Base-by-base conservation (phyloP, 1,140 invertebrate species). In the Reticulitermes speratus region DNA sequence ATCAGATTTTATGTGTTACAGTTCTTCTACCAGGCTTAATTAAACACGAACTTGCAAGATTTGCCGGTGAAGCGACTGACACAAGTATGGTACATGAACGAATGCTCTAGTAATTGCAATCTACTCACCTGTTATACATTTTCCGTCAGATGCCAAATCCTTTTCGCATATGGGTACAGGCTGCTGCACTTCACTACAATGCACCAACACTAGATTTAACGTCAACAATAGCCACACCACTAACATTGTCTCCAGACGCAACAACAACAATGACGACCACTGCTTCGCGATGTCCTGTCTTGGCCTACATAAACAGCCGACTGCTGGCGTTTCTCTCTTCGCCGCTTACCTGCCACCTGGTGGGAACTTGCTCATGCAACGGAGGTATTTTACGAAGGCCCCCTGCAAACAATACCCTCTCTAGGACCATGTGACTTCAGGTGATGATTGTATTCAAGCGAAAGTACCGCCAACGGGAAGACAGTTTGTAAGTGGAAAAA, bases 171-270 rank as follows among this genome's bases (percentile, higher is more conserved):
- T 75, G 9, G 65, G 25, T 75, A 75, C n/a, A 25, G 65, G n/a
- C 65, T 30, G 65, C 7, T 75, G 65, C n/a, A 30, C 65, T 75
- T 75, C 65, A 75, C 65, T 75, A 9, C 25, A 75, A 75, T 16
- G 65, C 65, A 75, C 65, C 65, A 75, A 75, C 65, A 75, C 65
- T 75, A 75, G 30, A 75, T 30, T 75, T 25, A 75, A 30, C 65
- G 65, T 30, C 65, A 75, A 75, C 65, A 75, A 30, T 75, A 75
- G n/a, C 65, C 65, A 75, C 65, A 75, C n/a, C 65, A 75, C 65
- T 75, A 75, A 75, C 65, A 75, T 75, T 55, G 52, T 55, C 19
- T 55, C 19, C 19, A 5, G 52, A 55, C 52, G 52, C 19, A 55
- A 16, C 52, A 55, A 55, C 19, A 55, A 55, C 5, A 25, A 75